Evolutionary conservation across 2,113 vertebrate genomes (phyloP), one percentile per base, ranked within the genome.

Genomic region (Callipepla californica): DNA sequence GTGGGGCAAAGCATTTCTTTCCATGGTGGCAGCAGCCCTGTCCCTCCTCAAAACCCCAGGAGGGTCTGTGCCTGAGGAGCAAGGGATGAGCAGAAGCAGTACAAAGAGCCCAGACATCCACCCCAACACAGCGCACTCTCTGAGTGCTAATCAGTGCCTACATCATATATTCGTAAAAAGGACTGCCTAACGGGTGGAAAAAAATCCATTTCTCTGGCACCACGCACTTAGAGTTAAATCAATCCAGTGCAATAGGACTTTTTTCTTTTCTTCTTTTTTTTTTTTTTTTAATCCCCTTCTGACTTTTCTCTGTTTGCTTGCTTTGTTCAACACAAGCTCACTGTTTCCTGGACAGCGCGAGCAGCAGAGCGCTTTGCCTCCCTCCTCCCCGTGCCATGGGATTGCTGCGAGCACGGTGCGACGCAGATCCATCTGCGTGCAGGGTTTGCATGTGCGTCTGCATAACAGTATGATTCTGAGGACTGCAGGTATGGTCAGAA

Each of bases 401-500:
- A 87, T 94, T 96, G 95, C 85, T 96, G 83, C 94, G 95, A 97
- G 78, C 44, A 65, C 86, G 88, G 94, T 85, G 90, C 87, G 67
- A 96, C 11, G 1, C 80, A 90, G 80, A 66, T 93, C 97, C 81
- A 47, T 36, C 96, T 96, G 93, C 95, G 87, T 93, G 89, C 96
- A 94, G 94, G 94, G 85, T 96, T 94, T 95, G 96, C 72, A 92
- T 94, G 90, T 96, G 82, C 57, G 16, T 88, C 93, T 94, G 87
- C 92, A 85, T 94, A 91, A 97, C 97, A 97, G 95, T 94, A 97
- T 90, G 95, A 95, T 97, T 97, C 91, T 91, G 66, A 96, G 95
- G 96, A 97, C 97, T 96, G 97, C 97, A 97, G 94, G 81, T 92
- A 96, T 67, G 95, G 94, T 92, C 95, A 92, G 57, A 97, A 98